phyloP scores from a whole-genome alignment of 2,113 vertebrate species.

The Pseudorhombus dupliciocellatus region DNA sequence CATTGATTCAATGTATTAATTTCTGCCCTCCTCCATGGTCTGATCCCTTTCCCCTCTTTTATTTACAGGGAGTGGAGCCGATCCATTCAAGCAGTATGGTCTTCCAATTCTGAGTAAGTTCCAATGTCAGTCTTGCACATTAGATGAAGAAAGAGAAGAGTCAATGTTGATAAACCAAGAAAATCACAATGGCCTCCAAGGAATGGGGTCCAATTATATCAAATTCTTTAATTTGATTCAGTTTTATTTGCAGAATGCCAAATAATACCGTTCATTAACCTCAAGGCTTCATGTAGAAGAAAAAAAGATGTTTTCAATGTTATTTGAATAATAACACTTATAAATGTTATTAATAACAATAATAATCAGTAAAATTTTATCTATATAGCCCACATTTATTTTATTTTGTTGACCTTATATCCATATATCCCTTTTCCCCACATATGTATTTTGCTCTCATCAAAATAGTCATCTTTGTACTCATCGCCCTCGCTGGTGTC shows the following conservation, averaged over 20 bases:
- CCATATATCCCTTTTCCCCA: neutral
- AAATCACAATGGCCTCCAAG: no score
- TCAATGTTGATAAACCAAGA: neutral
- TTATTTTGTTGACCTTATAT: neutral
- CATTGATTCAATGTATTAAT: no score
- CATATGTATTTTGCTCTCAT: neutral
- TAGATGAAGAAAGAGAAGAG: constrained; percentile 1
- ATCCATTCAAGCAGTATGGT: neutral
- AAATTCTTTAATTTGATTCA: no score
- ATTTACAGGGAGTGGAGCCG: neutral
- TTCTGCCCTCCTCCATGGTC: neutral
- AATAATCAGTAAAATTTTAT: no score
- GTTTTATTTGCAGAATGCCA: no score
- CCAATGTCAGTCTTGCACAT: neutral
- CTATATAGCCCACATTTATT: no score
- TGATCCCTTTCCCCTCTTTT: neutral
- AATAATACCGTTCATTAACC: no score
- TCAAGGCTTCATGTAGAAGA: no score
- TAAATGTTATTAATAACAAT: no score
- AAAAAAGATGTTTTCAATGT: no score
- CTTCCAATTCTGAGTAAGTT: constrained; percentile 28
- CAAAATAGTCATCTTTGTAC: neutral
- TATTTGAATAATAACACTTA: no score
- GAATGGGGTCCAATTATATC: no score
- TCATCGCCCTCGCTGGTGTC: neutral